A percentile compares a stretch with the other conserved stretches of the same genome.
These are phyloP conservation scores for Dasypogon diadema DNA, from an alignment of 2,888 invertebrate species.

Conservation along the genomic window DNA sequence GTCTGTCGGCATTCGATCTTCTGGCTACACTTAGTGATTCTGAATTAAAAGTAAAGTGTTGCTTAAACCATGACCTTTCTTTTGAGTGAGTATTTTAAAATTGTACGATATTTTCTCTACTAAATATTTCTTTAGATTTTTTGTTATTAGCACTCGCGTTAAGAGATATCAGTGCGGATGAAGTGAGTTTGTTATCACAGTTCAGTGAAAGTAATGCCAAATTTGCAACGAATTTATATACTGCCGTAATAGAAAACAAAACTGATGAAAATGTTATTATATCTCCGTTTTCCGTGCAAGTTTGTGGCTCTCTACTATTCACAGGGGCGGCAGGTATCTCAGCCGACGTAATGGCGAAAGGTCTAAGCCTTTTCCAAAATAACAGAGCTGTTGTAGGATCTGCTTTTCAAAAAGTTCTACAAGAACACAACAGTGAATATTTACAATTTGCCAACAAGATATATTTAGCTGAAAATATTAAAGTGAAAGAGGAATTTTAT, in stretches of 20 bases:
- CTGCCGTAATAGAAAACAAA: slow-evolving; percentile 63
- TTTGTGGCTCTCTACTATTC: slow-evolving; percentile 78
- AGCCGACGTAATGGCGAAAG: slow-evolving; percentile 71
- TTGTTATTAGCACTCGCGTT: neutral
- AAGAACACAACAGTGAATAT: slow-evolving; percentile 60
- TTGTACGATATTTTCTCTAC: neutral
- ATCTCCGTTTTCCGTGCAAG: slow-evolving; percentile 82
- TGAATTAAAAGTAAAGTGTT: too few relatives aligned
- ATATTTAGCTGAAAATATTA: slow-evolving; percentile 74
- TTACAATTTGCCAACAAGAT: slow-evolving; percentile 80
- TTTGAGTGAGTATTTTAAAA: neutral
- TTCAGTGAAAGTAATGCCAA: slow-evolving; percentile 61
- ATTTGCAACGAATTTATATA: slow-evolving; percentile 63
- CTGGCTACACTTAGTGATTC: too few relatives aligned
- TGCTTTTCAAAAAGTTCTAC: slow-evolving; percentile 61
- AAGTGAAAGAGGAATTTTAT: slow-evolving; percentile 72
- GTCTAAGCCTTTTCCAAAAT: slow-evolving; percentile 70
- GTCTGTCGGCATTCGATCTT: too few relatives aligned
- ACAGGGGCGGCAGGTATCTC: slow-evolving; percentile 78
- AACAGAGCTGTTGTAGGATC: slow-evolving; percentile 60
- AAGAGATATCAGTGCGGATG: neutral
- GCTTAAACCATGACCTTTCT: too few relatives aligned
- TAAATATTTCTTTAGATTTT: neutral
- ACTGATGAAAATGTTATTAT: slow-evolving; percentile 76
- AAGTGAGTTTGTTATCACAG: neutral